A percentile compares a stretch with the other conserved stretches of the same genome.
Evolutionary conservation across 2,888 invertebrate species (phyloP).

Genomic region (Notodonta ziczac): DNA sequence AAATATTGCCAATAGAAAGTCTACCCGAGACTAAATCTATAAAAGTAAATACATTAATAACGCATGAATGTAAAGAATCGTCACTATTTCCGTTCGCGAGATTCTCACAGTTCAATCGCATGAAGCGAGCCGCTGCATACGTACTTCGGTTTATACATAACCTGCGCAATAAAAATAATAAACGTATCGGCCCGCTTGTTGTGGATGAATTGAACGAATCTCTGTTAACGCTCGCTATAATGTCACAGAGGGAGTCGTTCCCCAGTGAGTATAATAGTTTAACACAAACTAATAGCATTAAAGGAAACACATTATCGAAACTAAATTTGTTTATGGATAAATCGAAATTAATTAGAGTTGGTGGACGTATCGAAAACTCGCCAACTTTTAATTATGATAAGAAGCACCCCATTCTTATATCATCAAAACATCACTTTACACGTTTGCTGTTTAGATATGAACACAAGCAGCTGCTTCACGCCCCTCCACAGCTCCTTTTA

Average conservation of each 20-base stretch:
- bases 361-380: constrained; percentile 5
- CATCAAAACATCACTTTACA: constrained; percentile 1
- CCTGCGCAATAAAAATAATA: not conserved
- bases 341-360: constrained; percentile 5
- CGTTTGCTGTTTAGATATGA: not conserved
- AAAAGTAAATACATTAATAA: not conserved
- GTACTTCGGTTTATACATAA: not conserved
- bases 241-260: constrained; percentile 8
- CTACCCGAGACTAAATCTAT: not conserved
- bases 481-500: constrained; percentile 1
- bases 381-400: not conserved
- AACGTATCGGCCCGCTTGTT: not conserved
- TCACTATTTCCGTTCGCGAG: constrained; percentile 11
- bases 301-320: not conserved
- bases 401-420: not conserved
- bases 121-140: not conserved
- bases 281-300: not conserved
- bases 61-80: not conserved
- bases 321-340: constrained; percentile 8
- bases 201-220: not conserved
- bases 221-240: not conserved
- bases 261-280: constrained; percentile 2
- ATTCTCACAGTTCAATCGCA: constrained; percentile 7
- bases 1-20: not conserved
- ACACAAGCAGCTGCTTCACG: not conserved